phyloP scores from a whole-genome alignment of 1,140 invertebrate genomes.

The Potamilus streckersoni region DNA sequence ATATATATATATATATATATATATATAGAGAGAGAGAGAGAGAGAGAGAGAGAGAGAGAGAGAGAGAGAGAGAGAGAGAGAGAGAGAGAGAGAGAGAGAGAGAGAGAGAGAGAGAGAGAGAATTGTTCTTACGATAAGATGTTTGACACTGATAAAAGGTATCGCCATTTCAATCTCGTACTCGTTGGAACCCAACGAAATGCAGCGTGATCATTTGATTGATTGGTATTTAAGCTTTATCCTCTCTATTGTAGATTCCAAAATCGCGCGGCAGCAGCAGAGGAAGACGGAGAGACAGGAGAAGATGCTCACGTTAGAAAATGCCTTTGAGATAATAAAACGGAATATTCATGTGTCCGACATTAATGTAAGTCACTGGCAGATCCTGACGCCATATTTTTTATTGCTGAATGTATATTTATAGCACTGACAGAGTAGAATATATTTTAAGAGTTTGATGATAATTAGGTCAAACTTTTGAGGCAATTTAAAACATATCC shows the following conservation, averaged over 20 bases:
- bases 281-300: constrained; percentile 36
- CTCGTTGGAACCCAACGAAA: neutral
- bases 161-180: too few species aligned
- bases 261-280: constrained; percentile 18
- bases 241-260: constrained; percentile 22
- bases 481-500: neutral
- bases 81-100: too few species aligned
- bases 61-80: too few species aligned
- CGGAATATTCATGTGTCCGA: constrained; percentile 42
- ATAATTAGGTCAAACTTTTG: neutral
- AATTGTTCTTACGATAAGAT: too few species aligned
- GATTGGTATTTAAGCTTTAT: neutral
- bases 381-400: neutral
- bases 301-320: constrained; percentile 37
- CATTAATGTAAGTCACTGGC: constrained; percentile 32
- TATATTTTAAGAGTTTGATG: neutral
- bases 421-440: neutral
- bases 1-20: too few species aligned
- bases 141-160: too few species aligned
- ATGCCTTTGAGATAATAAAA: constrained; percentile 48
- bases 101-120: too few species aligned
- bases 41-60: too few species aligned
- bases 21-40: too few species aligned
- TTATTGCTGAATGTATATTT: neutral
- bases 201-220: neutral